Percentiles rank a stretch among this genome's conserved stretches.
Evolutionary conservation across 2,797 vertebrate genomes (phyloP).

Genomic region (Thalassophryne amazonica): DNA sequence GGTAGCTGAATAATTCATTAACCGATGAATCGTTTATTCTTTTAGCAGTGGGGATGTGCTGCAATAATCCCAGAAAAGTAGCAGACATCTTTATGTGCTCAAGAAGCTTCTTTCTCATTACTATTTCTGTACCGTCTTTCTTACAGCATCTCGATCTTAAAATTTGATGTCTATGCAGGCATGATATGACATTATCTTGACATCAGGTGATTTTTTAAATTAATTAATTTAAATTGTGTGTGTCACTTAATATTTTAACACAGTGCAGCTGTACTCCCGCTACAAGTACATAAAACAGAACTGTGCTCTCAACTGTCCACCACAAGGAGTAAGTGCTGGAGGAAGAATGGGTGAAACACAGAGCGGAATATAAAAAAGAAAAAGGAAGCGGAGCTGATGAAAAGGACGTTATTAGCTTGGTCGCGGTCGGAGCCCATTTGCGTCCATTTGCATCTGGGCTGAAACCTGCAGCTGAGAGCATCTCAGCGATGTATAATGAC

Average conservation of each 20-base stretch:
- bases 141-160: too few relatives aligned
- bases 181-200: neutral
- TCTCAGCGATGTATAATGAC: slow-evolving; percentile 95
- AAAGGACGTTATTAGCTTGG: slow-evolving; percentile 89
- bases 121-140: too few relatives aligned
- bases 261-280: neutral
- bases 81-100: too few relatives aligned
- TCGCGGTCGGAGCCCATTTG: slow-evolving; percentile 98
- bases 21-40: too few relatives aligned
- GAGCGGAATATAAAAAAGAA: slow-evolving; percentile 30
- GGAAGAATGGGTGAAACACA: slow-evolving; percentile 25
- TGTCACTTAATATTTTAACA: neutral
- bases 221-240: neutral
- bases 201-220: neutral
- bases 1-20: too few relatives aligned
- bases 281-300: neutral
- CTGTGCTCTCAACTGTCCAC: slow-evolving; percentile 75
- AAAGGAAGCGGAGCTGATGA: slow-evolving; percentile 66
- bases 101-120: too few relatives aligned
- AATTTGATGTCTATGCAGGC: neutral
- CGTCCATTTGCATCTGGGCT: slow-evolving; percentile 95
- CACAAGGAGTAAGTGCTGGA: slow-evolving; percentile 71
- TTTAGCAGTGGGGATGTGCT: too few relatives aligned
- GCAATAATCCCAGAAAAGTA: too few relatives aligned
- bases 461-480: slow-evolving; percentile 98